A percentile compares a stretch with the other conserved stretches of the same genome.
Conservation (phyloP, 2,797 vertebrate genomes). For the Numenius phaeopus region DNA sequence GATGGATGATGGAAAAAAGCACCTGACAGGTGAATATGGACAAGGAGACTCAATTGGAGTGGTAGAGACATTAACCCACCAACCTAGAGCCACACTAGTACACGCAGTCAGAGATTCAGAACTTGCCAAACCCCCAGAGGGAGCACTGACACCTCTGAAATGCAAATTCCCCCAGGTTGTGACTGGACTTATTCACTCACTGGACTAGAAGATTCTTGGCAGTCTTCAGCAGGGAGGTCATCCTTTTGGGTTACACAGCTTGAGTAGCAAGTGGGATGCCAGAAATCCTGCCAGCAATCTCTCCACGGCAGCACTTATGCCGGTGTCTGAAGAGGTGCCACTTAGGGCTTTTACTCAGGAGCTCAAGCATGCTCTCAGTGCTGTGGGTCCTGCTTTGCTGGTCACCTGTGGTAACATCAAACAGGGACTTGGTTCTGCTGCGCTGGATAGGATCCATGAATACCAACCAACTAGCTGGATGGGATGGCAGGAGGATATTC, state of each 20-base stretch:
- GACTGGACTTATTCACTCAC: neutral
- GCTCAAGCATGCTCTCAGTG: neutral
- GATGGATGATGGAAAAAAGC: neutral
- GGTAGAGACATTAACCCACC: neutral
- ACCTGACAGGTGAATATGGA: neutral
- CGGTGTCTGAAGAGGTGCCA: neutral
- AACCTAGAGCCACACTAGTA: neutral
- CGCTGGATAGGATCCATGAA: conserved; percentile 92
- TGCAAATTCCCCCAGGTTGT: neutral
- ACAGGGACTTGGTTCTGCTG: conserved; percentile 89
- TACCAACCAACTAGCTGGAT: conserved; percentile 95
- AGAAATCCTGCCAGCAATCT: neutral
- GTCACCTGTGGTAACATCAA: conserved; percentile 93
- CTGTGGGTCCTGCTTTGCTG: conserved; percentile 86
- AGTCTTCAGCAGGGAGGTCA: neutral
- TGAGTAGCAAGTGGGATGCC: neutral
- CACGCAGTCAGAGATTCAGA: neutral
- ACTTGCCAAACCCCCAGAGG: neutral
- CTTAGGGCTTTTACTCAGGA: neutral
- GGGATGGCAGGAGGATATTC: conserved; percentile 94
- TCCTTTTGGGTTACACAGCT: neutral
- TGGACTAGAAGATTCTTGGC: neutral
- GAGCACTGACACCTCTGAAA: neutral
- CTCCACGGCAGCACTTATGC: neutral
- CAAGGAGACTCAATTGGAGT: neutral